Conservation (phyloP, 1,140 invertebrate genomes). For the Homarus americanus region DNA sequence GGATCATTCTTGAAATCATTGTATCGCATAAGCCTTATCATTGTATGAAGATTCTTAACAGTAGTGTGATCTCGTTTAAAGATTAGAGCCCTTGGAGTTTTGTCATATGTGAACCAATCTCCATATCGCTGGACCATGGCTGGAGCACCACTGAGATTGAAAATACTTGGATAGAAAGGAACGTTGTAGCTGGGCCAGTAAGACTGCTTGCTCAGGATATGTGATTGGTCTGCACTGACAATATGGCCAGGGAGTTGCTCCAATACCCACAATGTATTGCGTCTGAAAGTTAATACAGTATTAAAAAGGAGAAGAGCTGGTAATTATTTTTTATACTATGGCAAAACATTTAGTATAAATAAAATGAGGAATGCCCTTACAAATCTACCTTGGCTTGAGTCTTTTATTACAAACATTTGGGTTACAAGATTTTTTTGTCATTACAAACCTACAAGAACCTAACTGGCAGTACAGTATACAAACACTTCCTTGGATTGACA, state of each 20-base stretch:
- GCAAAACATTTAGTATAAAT: no score
- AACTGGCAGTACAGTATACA: no score
- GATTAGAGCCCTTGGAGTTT: conserved; percentile 83
- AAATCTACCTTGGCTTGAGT: no score
- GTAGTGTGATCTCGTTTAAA: conserved; percentile 82
- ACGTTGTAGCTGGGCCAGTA: conserved; percentile 91
- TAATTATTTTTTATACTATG: no score
- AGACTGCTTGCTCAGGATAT: conserved; percentile 82
- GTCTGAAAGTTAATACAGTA: conserved; percentile 32
- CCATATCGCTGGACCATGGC: conserved; percentile 83
- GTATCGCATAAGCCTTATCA: conserved; percentile 85
- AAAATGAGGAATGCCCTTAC: no score
- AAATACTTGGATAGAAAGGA: conserved; percentile 85
- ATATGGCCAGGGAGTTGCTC: conserved; percentile 89
- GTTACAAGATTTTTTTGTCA: no score
- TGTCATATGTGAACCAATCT: conserved; percentile 85
- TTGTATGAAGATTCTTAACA: conserved; percentile 80
- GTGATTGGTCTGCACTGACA: conserved; percentile 84
- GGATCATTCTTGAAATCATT: conserved; percentile 87
- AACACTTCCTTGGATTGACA: no score
- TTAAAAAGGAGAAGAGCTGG: no score
- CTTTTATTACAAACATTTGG: no score
- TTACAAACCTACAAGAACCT: no score
- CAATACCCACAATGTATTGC: conserved; percentile 84
- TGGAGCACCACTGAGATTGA: conserved; percentile 81